These are phyloP conservation scores for Leptinotarsa undecemlineata DNA, from an alignment of 1,140 invertebrate species.

Conservation along the genomic window DNA sequence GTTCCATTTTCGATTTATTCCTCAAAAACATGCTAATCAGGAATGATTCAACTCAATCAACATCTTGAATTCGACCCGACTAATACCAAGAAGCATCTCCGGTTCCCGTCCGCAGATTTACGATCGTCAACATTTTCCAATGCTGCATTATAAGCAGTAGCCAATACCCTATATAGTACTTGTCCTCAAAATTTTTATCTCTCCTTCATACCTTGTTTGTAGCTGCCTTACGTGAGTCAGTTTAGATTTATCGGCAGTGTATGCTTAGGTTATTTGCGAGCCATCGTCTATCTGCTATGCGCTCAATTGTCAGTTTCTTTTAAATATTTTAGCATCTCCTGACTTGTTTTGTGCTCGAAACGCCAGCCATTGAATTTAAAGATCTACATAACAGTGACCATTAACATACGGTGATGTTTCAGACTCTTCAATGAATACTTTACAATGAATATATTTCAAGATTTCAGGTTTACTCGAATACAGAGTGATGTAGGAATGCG, in stretches of 20 bases:
- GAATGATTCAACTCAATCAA: not conserved
- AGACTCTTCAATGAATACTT: conserved; percentile 27
- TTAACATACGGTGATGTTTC: conserved; percentile 31
- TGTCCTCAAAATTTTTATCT: conserved; percentile 53
- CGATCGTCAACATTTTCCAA: conserved; percentile 21
- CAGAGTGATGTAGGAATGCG: not conserved
- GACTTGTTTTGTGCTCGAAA: conserved; percentile 26
- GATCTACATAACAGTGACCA: conserved; percentile 25
- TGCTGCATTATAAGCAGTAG: conserved; percentile 30
- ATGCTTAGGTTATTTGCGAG: conserved; percentile 37
- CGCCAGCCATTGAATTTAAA: conserved; percentile 31
- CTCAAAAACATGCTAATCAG: too few relatives aligned
- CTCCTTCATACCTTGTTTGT: conserved; percentile 52
- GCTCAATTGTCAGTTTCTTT: conserved; percentile 34
- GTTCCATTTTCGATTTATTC: too few relatives aligned
- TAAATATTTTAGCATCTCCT: conserved; percentile 34
- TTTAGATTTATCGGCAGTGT: conserved; percentile 47
- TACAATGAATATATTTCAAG: conserved; percentile 18
- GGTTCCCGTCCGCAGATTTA: conserved; percentile 19
- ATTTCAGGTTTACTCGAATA: not conserved
- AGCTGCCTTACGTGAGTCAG: conserved; percentile 42
- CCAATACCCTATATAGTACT: conserved; percentile 52
- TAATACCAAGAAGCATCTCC: not conserved
- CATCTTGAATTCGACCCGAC: conserved; percentile 1
- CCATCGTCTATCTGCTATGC: conserved; percentile 35